Evolutionary conservation across 1,140 invertebrate genomes (phyloP).

Genomic region (Leucophenga varia): DNA sequence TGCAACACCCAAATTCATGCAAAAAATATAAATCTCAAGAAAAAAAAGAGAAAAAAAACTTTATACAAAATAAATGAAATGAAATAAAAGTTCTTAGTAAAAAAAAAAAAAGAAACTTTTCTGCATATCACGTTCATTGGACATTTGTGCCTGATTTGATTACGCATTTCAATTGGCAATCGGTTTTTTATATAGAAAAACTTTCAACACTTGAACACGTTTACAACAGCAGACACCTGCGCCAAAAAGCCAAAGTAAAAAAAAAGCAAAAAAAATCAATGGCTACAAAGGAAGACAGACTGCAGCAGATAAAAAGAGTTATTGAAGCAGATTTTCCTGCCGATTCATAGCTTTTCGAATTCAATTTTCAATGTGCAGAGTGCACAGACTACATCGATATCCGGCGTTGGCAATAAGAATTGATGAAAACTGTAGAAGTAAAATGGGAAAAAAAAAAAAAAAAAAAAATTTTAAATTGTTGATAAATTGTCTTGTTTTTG

Average conservation of each 20-base stretch:
- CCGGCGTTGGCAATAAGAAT: too few relatives aligned
- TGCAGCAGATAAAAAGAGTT: not conserved
- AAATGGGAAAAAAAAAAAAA: too few relatives aligned
- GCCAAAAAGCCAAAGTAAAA: not conserved
- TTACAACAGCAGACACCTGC: conserved; percentile 3
- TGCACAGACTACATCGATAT: too few relatives aligned
- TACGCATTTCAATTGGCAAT: conserved; percentile 12
- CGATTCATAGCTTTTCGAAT: too few relatives aligned
- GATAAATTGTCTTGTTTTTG: too few relatives aligned
- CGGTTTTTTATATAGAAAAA: conserved; percentile 1
- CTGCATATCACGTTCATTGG: conserved; percentile 23
- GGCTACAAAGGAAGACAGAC: not conserved
- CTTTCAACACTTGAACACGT: conserved; percentile 26
- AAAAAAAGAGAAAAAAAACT: not conserved
- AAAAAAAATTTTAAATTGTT: too few relatives aligned
- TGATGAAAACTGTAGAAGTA: too few relatives aligned
- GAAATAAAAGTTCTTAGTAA: conserved; percentile 28
- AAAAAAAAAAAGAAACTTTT: conserved; percentile 3
- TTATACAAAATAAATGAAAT: conserved; percentile 47
- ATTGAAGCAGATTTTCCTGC: too few relatives aligned
- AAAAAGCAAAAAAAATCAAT: conserved; percentile 2
- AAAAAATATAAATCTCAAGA: too few relatives aligned
- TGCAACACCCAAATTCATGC: too few relatives aligned
- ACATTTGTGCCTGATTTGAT: conserved; percentile 32
- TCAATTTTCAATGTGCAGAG: too few relatives aligned